These are phyloP conservation scores for Spheniscus mendiculus DNA, from an alignment of 2,113 vertebrate genomes.

Conservation along the genomic window DNA sequence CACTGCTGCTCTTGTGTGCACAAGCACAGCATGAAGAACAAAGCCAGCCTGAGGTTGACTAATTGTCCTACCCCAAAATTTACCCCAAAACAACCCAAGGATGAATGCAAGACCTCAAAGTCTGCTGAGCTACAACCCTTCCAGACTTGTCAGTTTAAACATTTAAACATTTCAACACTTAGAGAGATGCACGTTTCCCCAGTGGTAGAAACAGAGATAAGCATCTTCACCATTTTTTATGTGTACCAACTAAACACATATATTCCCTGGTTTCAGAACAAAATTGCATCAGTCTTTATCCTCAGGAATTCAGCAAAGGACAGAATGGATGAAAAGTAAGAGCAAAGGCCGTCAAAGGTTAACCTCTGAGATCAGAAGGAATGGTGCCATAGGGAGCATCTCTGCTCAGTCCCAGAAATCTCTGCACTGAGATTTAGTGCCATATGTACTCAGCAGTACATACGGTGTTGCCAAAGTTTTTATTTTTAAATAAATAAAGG, in stretches of 20 bases:
- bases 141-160: not conserved
- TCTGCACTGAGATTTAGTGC: constrained; percentile 5
- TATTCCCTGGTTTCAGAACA: not conserved
- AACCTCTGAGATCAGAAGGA: not conserved
- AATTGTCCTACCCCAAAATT: not conserved
- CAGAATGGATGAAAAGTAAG: not conserved
- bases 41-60: not conserved
- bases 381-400: not conserved
- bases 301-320: not conserved
- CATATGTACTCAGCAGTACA: not conserved
- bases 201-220: not conserved
- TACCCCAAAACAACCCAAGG: not conserved
- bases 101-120: not conserved
- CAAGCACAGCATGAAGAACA: not conserved
- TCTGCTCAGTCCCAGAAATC: not conserved
- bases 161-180: not conserved
- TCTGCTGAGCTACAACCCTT: not conserved
- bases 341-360: not conserved
- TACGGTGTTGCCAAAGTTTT: constrained; percentile 15
- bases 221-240: not conserved
- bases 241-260: not conserved
- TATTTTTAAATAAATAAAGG: constrained; percentile 44
- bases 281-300: not conserved
- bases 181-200: not conserved
- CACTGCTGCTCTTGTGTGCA: not conserved